Percentiles rank a stretch among this genome's conserved stretches.
These are phyloP conservation scores for Archips xylosteana DNA, from an alignment of 2,888 invertebrate species.

Conservation along the genomic window DNA sequence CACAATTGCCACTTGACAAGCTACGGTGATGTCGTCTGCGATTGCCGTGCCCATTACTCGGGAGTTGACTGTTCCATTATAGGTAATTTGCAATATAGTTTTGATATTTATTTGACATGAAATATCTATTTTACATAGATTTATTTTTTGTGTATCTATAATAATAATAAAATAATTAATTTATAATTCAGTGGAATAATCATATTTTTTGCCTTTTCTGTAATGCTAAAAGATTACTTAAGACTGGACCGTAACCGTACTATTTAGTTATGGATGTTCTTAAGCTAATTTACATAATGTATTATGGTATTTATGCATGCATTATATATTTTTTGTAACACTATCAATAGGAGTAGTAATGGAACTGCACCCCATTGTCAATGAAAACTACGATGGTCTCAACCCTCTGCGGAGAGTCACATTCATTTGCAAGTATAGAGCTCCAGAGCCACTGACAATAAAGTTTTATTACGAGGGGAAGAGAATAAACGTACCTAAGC, in stretches of 20 bases:
- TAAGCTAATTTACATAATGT: not conserved
- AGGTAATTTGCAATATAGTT: conserved; percentile 60
- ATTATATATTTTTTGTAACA: conserved; percentile 43
- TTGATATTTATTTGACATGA: not conserved
- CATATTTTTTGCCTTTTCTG: not conserved
- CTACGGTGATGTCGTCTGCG: conserved; percentile 87
- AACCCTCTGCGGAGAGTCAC: conserved; percentile 58
- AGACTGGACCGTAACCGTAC: too few relatives aligned
- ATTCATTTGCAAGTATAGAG: conserved; percentile 74
- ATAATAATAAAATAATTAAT: too few relatives aligned
- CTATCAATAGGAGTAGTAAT: conserved; percentile 70
- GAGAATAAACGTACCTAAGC: conserved; percentile 59
- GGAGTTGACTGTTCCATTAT: conserved; percentile 87
- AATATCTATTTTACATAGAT: not conserved
- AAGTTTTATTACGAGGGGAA: conserved; percentile 67
- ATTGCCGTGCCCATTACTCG: conserved; percentile 88
- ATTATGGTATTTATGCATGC: not conserved
- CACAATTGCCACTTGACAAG: conserved; percentile 87
- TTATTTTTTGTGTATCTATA: too few relatives aligned
- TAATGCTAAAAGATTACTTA: not conserved
- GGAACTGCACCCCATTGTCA: conserved; percentile 75
- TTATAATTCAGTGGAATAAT: too few relatives aligned
- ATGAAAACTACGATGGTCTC: conserved; percentile 53
- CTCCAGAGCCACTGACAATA: conserved; percentile 73
- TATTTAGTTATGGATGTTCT: not conserved